Conservation (phyloP, 2,888 invertebrate species). For the Carcina quercana region DNA sequence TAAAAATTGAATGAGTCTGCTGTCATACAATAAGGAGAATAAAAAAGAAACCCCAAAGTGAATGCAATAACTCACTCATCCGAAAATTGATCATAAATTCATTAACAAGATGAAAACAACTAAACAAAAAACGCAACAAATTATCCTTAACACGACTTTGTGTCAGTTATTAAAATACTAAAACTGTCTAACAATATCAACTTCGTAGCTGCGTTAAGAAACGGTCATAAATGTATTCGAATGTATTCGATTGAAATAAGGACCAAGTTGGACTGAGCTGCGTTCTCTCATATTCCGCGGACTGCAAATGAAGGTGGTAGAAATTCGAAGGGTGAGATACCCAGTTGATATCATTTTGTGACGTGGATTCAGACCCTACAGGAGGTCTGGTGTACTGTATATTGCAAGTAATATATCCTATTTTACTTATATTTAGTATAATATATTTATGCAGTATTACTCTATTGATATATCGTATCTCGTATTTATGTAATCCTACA, state of each 20-base stretch:
- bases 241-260: conserved; percentile 5
- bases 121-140: conserved; percentile 33
- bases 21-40: no score
- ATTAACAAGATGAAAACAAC: conserved; percentile 42
- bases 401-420: no score
- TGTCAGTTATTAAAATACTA: conserved; percentile 55
- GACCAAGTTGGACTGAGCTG: no score
- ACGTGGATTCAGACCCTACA: conserved; percentile 58
- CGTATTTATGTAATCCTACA: no score
- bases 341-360: conserved; percentile 37
- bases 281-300: no score
- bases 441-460: no score
- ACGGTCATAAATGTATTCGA: background rate
- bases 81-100: conserved; percentile 40
- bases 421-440: no score
- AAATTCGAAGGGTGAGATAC: conserved; percentile 31
- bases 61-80: background rate
- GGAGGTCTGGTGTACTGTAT: no score
- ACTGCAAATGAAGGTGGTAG: conserved; percentile 14
- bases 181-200: conserved; percentile 29
- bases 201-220: conserved; percentile 3
- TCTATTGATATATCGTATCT: no score
- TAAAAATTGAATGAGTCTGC: no score
- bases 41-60: no score
- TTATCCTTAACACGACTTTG: conserved; percentile 47